A percentile compares a stretch with the other conserved stretches of the same genome.
These are phyloP conservation scores for Xiphophorus birchmanni DNA, from an alignment of 2,797 vertebrate species.

Conservation along the genomic window DNA sequence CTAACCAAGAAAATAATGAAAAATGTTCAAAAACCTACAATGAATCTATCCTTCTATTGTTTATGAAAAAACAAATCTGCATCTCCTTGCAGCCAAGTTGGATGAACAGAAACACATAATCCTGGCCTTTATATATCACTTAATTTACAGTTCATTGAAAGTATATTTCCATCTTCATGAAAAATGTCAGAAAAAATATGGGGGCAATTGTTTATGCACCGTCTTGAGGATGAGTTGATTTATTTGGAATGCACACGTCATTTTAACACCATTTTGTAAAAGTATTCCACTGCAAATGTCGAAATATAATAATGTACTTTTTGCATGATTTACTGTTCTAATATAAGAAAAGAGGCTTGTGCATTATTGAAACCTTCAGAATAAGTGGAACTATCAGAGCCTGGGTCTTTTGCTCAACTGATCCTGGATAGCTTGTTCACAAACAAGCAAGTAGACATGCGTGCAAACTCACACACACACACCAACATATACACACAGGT, in stretches of 20 bases:
- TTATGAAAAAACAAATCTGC: background rate
- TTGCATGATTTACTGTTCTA: background rate
- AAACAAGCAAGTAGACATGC: background rate
- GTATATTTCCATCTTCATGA: background rate
- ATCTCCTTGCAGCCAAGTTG: background rate
- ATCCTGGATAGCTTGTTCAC: constrained; percentile 9
- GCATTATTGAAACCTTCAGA: constrained; percentile 16
- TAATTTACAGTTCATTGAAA: background rate
- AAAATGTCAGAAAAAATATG: constrained; percentile 6
- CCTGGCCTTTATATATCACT: background rate
- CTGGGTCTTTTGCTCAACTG: constrained; percentile 6
- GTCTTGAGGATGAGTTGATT: background rate
- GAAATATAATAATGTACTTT: constrained; percentile 4
- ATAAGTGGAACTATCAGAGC: background rate
- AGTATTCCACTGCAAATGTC: background rate
- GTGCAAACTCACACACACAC: background rate
- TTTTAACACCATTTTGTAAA: background rate
- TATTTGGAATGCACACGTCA: background rate
- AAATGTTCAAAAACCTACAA: background rate
- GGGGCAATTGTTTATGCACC: background rate
- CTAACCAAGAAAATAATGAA: background rate
- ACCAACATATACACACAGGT: constrained; percentile 3
- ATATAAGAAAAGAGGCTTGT: constrained; percentile 8
- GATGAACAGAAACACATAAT: background rate
- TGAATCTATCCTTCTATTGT: background rate